Evolutionary conservation across 2,888 invertebrate species (phyloP).

Genomic region (Linyphia triangularis): DNA sequence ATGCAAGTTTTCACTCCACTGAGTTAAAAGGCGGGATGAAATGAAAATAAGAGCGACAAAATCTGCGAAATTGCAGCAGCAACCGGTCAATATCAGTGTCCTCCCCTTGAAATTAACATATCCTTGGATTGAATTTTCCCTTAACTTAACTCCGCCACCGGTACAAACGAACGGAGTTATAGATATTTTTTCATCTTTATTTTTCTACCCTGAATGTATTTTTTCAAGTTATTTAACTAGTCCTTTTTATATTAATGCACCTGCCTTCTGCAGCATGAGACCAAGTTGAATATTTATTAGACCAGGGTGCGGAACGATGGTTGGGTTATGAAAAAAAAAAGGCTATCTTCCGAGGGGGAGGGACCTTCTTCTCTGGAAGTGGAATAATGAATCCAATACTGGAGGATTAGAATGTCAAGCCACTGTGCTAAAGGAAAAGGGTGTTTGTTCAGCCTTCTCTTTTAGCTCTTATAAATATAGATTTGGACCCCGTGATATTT

Average conservation of each 20-base stretch:
- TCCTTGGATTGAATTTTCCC: slow-evolving; percentile 64
- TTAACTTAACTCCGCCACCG: slow-evolving; percentile 40
- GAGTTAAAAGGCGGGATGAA: slow-evolving; percentile 15
- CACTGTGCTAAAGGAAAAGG: slow-evolving; percentile 1
- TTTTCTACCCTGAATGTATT: background rate
- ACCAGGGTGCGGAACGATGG: slow-evolving; percentile 30
- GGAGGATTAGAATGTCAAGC: slow-evolving; percentile 12
- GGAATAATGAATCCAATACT: slow-evolving; percentile 53
- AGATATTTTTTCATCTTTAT: slow-evolving; percentile 4
- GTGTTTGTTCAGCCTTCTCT: background rate
- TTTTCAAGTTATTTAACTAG: slow-evolving; percentile 37
- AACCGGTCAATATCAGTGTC: slow-evolving; percentile 60
- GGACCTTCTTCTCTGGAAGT: slow-evolving; percentile 10
- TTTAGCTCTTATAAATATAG: slow-evolving; percentile 15
- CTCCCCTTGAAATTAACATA: slow-evolving; percentile 65
- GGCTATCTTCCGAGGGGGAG: background rate
- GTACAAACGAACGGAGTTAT: slow-evolving; percentile 1
- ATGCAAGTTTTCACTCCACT: slow-evolving; percentile 43
- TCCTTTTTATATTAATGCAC: slow-evolving; percentile 61
- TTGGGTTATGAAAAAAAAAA: slow-evolving; percentile 43
- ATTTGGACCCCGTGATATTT: slow-evolving; percentile 13
- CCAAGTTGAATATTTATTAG: slow-evolving; percentile 71
- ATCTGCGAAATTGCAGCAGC: slow-evolving; percentile 33
- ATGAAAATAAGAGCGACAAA: slow-evolving; percentile 47
- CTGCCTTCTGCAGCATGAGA: slow-evolving; percentile 42